Evolutionary conservation across 2,113 vertebrate species (phyloP), one percentile per base, ranked within the genome.

Genomic region (Heterotis niloticus): DNA sequence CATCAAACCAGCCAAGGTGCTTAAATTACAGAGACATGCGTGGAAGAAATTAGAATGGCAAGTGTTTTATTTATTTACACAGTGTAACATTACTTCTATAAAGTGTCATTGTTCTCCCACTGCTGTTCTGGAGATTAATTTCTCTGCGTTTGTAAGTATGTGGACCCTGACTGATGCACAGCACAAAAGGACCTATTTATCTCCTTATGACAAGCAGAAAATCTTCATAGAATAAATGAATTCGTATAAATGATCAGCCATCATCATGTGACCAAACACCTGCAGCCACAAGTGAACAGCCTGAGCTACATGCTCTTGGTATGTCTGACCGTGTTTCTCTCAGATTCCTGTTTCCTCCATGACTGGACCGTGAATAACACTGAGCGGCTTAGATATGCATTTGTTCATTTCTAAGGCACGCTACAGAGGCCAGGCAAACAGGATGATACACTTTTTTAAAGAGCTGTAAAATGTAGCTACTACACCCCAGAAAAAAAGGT

Each of bases 121-220:
- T 78, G 29, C 74, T 66, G 73, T 80, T 59, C 83, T 82, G 76
- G 82, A 85, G 82, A 85, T 90, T 71, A 59, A 86, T 86, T 89
- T 86, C 83, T 86, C 81, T 66, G 82, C 83, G 80, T 82, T 84
- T 82, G 83, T 83, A 83, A 86, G 83, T 83, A 83, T 84, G 84
- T 71, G 74, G 79, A 87, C 83, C 81, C 81, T 82, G 76, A 71
- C 79, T 84, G 87, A 83, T 79, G 80, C 78, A 79, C 24, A 59
- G 77, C 83, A 87, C 85, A 84, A 90, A 82, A 81, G 82, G 80
- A 18, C 80, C 86, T 82, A 89, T 91, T 88, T 84, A 87, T 89
- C 87, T 88, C 85, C 79, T 83, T 71, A 80, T 88, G 93, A 93
- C 92, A 91, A 89, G 91, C 89, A 89, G 89, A 92, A 92, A 90